These are phyloP conservation scores for Cochlearius cochlearius DNA, from an alignment of 2,113 vertebrate genomes.

Conservation along the genomic window DNA sequence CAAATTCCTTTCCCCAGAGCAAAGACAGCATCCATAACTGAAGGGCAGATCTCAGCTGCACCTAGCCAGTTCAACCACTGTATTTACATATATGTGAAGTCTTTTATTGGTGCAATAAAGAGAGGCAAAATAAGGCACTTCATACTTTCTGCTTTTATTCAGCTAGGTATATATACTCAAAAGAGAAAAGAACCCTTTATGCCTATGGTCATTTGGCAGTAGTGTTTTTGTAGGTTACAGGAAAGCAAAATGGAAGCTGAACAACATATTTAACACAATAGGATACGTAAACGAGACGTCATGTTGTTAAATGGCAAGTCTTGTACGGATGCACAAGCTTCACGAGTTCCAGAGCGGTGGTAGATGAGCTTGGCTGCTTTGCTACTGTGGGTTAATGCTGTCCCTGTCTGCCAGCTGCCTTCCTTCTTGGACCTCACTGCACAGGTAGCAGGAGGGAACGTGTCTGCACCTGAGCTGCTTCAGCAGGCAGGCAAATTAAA, in stretches of 20 bases:
- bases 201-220: not conserved
- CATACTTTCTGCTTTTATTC: not conserved
- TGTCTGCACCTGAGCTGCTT: not conserved
- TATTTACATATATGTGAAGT: not conserved
- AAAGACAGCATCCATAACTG: not conserved
- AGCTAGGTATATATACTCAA: not conserved
- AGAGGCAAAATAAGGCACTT: not conserved
- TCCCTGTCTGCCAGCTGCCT: not conserved
- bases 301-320: not conserved
- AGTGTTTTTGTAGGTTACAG: not conserved
- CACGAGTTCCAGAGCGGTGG: fast-evolving
- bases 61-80: not conserved
- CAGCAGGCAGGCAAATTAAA: not conserved
- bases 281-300: not conserved
- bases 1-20: not conserved
- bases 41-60: not conserved
- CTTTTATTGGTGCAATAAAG: not conserved
- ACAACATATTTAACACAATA: not conserved
- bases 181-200: not conserved
- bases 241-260: not conserved
- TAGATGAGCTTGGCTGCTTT: not conserved
- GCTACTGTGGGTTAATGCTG: not conserved
- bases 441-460: not conserved
- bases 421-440: not conserved
- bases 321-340: not conserved